These are phyloP conservation scores for Microctenopoma lineatum DNA, from an alignment of 2,797 vertebrate genomes.

Conservation along the genomic window DNA sequence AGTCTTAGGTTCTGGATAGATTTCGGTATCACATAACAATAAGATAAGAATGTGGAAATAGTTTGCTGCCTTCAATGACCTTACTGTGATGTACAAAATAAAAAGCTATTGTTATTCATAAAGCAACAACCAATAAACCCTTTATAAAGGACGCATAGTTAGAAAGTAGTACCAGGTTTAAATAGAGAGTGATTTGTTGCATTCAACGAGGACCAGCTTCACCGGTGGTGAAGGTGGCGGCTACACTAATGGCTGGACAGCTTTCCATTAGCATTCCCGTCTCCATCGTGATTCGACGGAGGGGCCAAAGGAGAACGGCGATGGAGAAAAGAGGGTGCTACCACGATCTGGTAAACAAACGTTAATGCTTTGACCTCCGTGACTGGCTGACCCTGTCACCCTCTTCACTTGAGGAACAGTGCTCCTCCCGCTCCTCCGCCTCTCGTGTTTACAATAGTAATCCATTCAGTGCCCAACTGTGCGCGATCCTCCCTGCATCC, in stretches of 20 bases:
- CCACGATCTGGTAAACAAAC: slow-evolving; percentile 58
- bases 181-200: background rate
- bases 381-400: slow-evolving; percentile 48
- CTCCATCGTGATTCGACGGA: slow-evolving; percentile 30
- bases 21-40: background rate
- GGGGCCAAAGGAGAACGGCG: slow-evolving; percentile 26
- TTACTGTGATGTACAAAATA: slow-evolving; percentile 2
- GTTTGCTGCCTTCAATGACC: background rate
- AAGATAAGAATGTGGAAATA: slow-evolving; percentile 8
- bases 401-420: slow-evolving; percentile 48
- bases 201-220: slow-evolving; percentile 13
- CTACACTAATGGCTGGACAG: slow-evolving; percentile 10
- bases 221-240: slow-evolving; percentile 6
- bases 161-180: slow-evolving; percentile 30
- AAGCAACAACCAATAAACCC: slow-evolving; percentile 3
- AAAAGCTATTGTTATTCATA: background rate
- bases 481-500: slow-evolving; percentile 49
- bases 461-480: slow-evolving; percentile 58
- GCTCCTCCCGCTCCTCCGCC: slow-evolving; percentile 41
- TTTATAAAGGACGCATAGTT: slow-evolving; percentile 4
- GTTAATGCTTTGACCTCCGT: slow-evolving; percentile 47
- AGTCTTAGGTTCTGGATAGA: background rate
- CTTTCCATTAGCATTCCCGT: slow-evolving; percentile 18
- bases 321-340: slow-evolving; percentile 35
- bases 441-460: slow-evolving; percentile 62